Evolutionary conservation across 2,888 invertebrate genomes (phyloP).

Genomic region (Nephrotoma flavescens): DNA sequence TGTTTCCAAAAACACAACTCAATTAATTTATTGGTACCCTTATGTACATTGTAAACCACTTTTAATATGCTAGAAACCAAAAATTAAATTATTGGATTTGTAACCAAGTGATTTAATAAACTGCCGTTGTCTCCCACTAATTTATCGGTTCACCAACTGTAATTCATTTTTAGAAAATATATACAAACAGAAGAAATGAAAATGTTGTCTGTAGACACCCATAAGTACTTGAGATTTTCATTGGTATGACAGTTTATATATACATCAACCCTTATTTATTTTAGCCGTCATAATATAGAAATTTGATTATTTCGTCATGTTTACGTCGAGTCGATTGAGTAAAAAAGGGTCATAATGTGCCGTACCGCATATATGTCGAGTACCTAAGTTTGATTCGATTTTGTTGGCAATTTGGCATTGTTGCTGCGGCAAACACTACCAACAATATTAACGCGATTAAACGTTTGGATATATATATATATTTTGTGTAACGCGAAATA

Average conservation of each 20-base stretch:
- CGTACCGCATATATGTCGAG: neutral
- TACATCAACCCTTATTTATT: neutral
- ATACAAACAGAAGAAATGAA: neutral
- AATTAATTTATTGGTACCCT: neutral
- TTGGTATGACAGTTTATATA: neutral
- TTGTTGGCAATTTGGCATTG: neutral
- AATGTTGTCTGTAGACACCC: neutral
- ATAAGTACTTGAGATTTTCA: neutral
- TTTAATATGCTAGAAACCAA: neutral
- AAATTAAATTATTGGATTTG: neutral
- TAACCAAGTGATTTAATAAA: neutral
- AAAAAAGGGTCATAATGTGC: neutral
- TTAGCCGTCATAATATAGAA: neutral
- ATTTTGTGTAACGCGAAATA: neutral
- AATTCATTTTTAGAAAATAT: neutral
- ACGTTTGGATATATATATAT: neutral
- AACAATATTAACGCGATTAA: neutral
- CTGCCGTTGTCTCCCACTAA: neutral
- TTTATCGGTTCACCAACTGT: neutral
- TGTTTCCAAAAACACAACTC: neutral
- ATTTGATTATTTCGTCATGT: neutral
- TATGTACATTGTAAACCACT: neutral
- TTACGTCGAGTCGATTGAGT: neutral
- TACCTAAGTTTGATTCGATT: neutral
- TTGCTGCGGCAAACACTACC: neutral